Evolutionary conservation across 2,888 invertebrate species (phyloP), one percentile per base, ranked within the genome.

Genomic region (Phragmatobia fuliginosa): DNA sequence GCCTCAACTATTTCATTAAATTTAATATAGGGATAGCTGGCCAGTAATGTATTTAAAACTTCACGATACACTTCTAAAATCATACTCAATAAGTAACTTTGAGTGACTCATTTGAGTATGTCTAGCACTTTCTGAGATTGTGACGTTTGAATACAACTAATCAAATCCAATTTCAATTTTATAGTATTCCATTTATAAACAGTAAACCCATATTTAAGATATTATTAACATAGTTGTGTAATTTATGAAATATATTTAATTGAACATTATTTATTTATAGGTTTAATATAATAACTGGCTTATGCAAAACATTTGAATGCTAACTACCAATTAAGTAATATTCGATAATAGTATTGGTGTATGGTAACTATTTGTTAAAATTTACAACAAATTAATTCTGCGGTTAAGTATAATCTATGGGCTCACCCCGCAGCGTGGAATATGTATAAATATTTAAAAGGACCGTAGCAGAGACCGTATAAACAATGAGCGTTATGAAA

Each of bases 231-330:
- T 84, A 82, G 77, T 8, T 75, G 76, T 86, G 86, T 90, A 91
- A 92, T 91, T 92, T 92, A 93, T 89, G 78, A 74, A 84, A 82
- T 83, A 83, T 84, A 83, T 82, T 83, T 87, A 87, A 90, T 88
- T 85, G 87, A 87, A 8, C 10, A 21, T 88, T 87, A 87, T 89
- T 88, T 86, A 87, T 87, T 88, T 86, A 87, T 87, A 85, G 83
- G 71, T 82, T 82, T 80, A 81, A 80, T 79, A 82, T 67, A 80
- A 85, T 79, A 79, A 82, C 82, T 79, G 76, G 86, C 82, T 82
- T 78, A 49, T 45, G 60, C 45, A 77, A 77, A 74, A 78, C 84
- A 84, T 85, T 80, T 72, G 74, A 71, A 28, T 75, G 78, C 73
- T n/a, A 59, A 64, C 68, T 73, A 79, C 68, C 52, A 62, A 79